Conservation (phyloP, 2,113 vertebrate genomes). For the Pongo pygmaeus region DNA sequence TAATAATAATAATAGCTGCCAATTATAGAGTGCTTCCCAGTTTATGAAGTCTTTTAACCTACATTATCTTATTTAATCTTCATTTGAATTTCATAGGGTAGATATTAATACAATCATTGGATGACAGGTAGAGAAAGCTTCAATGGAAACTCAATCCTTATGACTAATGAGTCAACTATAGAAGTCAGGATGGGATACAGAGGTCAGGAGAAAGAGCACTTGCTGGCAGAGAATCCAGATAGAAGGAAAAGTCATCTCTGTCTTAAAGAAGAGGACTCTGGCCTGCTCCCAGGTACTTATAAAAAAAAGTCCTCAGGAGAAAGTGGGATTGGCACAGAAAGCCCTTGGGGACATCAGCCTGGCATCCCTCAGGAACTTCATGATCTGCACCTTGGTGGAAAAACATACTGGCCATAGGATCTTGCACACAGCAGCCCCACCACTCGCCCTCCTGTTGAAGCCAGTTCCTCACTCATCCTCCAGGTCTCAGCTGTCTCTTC, state of each 20-base stretch:
- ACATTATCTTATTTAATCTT: slow-evolving; percentile 55
- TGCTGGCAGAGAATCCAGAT: background rate
- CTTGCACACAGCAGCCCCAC: background rate
- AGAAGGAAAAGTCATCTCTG: background rate
- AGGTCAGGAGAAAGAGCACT: background rate
- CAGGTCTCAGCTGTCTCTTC: background rate
- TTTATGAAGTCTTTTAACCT: slow-evolving; percentile 55
- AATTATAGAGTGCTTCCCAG: slow-evolving; percentile 20
- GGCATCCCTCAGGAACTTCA: background rate
- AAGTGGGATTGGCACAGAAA: background rate
- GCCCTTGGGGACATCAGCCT: background rate
- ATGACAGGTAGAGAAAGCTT: background rate
- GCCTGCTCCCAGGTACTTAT: background rate
- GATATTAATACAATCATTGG: background rate
- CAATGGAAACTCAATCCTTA: background rate
- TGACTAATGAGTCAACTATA: background rate
- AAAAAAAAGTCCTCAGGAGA: background rate
- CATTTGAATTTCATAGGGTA: background rate
- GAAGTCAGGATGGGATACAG: background rate
- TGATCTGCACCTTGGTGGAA: background rate
- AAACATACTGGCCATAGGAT: background rate
- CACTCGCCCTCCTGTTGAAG: background rate
- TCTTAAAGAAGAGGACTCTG: background rate
- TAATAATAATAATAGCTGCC: slow-evolving; percentile 48
- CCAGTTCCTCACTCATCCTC: background rate